Conservation (phyloP, 64 coral and sea anemone species). For the Montipora capricornis region DNA sequence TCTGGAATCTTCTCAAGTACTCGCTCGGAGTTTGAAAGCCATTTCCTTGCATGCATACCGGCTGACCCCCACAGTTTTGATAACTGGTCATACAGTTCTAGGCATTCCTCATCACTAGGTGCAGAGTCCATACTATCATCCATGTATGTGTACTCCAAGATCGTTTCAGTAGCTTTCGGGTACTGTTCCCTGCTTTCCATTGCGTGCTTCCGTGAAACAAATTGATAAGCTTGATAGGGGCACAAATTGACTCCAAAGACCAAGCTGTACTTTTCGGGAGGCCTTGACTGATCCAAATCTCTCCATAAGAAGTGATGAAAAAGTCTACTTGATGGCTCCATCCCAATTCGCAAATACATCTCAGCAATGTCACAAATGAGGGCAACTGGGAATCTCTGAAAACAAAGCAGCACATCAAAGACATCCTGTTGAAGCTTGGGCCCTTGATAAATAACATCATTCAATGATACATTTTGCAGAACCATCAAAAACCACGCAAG, state of each 20-base stretch:
- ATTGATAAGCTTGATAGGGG: conserved; percentile 38
- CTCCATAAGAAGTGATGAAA: conserved; percentile 54
- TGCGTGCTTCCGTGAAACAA: conserved; percentile 7
- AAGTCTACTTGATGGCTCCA: conserved; percentile 16
- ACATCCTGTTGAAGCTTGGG: conserved; percentile 44
- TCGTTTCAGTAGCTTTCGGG: conserved; percentile 20
- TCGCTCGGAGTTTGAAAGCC: conserved; percentile 6
- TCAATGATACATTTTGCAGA: conserved; percentile 51
- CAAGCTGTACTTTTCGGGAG: conserved; percentile 45
- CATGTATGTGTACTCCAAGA: conserved; percentile 49
- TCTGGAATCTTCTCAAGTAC: conserved; percentile 14
- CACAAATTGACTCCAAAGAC: conserved; percentile 57
- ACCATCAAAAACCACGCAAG: conserved; percentile 32
- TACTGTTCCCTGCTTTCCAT: background rate
- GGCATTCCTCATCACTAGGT: background rate
- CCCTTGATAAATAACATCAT: conserved; percentile 36
- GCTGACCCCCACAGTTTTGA: conserved; percentile 10
- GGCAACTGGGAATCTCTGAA: conserved; percentile 35
- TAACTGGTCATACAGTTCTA: conserved; percentile 6
- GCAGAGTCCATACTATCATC: conserved; percentile 31
- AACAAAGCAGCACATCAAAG: conserved; percentile 50
- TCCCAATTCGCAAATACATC: conserved; percentile 50
- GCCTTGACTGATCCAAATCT: conserved; percentile 23
- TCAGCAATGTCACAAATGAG: conserved; percentile 53
- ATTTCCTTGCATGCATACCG: background rate